Base-by-base conservation (phyloP, 2,113 vertebrate species). In the Eurypyga helias region DNA sequence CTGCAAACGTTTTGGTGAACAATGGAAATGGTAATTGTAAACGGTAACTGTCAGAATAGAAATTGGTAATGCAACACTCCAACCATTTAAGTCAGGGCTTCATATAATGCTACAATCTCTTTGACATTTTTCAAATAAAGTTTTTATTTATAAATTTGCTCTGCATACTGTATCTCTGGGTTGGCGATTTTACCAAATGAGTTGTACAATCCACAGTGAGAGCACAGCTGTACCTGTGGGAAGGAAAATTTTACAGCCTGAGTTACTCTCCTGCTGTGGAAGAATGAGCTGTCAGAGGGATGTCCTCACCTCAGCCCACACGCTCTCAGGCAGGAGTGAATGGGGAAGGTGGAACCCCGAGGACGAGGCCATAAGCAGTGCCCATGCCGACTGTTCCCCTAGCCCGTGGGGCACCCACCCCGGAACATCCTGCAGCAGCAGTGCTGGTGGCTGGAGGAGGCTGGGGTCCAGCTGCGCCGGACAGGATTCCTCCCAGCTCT, bases 101-200 rank as follows among this genome's bases (percentile, higher is more conserved):
- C 72, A 4, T 38, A 38, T 24, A 78, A 34, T 52, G 6, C 31
- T 80, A n/a, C 33, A 58, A 6, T 57, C 13, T 69, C 58, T 34
- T 76, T 7, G 4, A 26, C 10, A 3, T 73, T 83, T 78, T 11
- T 51, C 25, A 13, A 62, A 13, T 28, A 29, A 70, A 65, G 14
- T 19, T 23, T 86, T 57, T 41, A 46, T 89, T 88, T 83, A 31
- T 75, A 58, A 46, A 36, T 81, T 62, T 45, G 0, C 7, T 73
- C 17, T 36, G 15, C 19, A 4, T 55, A 7, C n/a, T 33, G 8
- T 45, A 5, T 26, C 0, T 0, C 41, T 36, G 23, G 13, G 31
- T 28, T 80, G 48, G 29, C 0, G 0, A 5, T 64, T 91, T 93
- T 57, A n/a, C 33, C 41, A 15, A 6, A n/a, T 20, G 46, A 66